A percentile compares a stretch with the other conserved stretches of the same genome.
phyloP scores from a whole-genome alignment of 1,140 invertebrate species.

The Zaprionus capensis region DNA sequence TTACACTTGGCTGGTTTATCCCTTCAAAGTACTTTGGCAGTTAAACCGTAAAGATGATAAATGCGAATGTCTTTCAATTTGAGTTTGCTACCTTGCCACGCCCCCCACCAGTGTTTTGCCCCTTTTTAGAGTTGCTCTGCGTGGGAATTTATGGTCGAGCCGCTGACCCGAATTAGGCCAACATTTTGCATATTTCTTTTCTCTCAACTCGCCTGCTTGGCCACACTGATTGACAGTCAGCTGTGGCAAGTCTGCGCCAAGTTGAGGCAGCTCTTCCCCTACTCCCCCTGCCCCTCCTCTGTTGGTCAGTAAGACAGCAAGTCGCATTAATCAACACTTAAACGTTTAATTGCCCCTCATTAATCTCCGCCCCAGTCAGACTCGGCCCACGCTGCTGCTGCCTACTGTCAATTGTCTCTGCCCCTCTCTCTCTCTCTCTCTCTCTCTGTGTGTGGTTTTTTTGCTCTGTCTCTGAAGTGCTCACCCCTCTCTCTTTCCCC shows the following conservation, averaged over 20 bases:
- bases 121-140: not conserved
- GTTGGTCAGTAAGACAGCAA: slow-evolving; percentile 49
- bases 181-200: slow-evolving; percentile 51
- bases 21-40: slow-evolving; percentile 75
- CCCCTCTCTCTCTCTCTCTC: not conserved
- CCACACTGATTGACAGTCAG: slow-evolving; percentile 46
- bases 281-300: not conserved
- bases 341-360: slow-evolving; percentile 81
- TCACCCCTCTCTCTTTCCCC: slow-evolving; percentile 13
- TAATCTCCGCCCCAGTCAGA: slow-evolving; percentile 61
- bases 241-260: slow-evolving; percentile 9
- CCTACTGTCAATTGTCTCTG: slow-evolving; percentile 52
- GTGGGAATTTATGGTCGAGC: slow-evolving; percentile 66
- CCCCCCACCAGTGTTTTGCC: not conserved
- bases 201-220: slow-evolving; percentile 14
- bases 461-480: slow-evolving; percentile 16
- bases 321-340: slow-evolving; percentile 83
- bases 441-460: slow-evolving; percentile 37
- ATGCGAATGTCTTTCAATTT: slow-evolving; percentile 81
- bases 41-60: slow-evolving; percentile 82
- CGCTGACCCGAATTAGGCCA: slow-evolving; percentile 53
- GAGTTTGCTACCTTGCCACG: slow-evolving; percentile 38
- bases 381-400: slow-evolving; percentile 15
- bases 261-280: too few species aligned
- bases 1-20: slow-evolving; percentile 42